phyloP scores from a whole-genome alignment of 2,113 vertebrate species.

The Rhegmatorhina hoffmannsi region DNA sequence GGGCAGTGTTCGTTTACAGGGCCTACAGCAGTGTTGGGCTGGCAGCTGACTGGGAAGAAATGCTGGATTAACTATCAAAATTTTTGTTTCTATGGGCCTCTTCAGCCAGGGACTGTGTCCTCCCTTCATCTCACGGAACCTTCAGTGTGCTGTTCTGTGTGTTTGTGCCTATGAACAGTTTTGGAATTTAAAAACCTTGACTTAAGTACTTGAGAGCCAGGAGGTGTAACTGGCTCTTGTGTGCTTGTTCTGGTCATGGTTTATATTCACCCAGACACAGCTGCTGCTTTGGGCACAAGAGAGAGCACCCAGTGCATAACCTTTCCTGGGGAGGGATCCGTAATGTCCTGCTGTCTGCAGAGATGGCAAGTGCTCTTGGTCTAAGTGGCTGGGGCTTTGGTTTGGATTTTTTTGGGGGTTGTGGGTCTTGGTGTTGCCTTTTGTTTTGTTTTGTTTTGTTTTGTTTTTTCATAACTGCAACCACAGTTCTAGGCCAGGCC shows the following conservation, averaged over 20 bases:
- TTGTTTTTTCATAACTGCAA: background rate
- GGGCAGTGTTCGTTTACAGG: background rate
- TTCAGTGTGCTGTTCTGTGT: background rate
- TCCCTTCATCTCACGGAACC: background rate
- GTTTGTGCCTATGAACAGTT: background rate
- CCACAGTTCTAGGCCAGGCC: background rate
- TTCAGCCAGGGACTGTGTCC: background rate
- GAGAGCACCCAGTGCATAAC: background rate
- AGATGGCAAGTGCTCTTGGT: background rate
- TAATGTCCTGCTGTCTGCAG: background rate
- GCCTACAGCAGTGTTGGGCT: background rate
- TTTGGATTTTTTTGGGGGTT: background rate
- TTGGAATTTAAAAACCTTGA: background rate
- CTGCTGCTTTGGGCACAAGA: background rate
- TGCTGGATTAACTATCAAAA: background rate
- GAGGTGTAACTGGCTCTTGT: background rate
- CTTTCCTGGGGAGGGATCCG: background rate
- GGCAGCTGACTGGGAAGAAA: background rate
- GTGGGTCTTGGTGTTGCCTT: background rate
- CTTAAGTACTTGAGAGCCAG: background rate
- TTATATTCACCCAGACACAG: background rate
- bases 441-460: background rate
- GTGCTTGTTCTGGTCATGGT: background rate
- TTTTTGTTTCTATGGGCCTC: background rate
- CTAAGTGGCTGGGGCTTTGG: accelerated